Percentiles rank a stretch among this genome's conserved stretches.
phyloP scores from a whole-genome alignment of 2,888 invertebrate genomes.

The Nomada goodeniana region DNA sequence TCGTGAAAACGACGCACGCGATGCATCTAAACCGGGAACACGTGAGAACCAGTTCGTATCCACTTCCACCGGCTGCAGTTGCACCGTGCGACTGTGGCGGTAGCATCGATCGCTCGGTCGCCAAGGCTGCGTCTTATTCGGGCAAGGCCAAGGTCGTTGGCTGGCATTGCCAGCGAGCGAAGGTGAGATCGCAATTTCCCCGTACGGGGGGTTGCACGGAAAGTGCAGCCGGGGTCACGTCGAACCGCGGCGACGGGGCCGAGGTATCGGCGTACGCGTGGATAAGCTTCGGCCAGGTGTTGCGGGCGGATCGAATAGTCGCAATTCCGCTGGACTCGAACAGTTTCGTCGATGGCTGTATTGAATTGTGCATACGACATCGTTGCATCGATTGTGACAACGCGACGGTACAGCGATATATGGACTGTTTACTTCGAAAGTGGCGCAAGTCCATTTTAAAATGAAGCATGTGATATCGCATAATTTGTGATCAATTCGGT shows the following conservation, averaged over 20 bases:
- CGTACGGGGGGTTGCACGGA: constrained; percentile 58
- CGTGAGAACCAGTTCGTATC: constrained; percentile 70
- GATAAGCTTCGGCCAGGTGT: not conserved
- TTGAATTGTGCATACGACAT: too few relatives aligned
- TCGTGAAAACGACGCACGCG: constrained; percentile 59
- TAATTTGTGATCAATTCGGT: too few relatives aligned
- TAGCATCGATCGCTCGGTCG: constrained; percentile 78
- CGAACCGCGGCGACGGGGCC: constrained; percentile 1
- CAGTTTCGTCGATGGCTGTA: too few relatives aligned
- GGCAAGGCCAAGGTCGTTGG: constrained; percentile 81
- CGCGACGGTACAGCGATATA: too few relatives aligned
- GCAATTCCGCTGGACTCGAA: too few relatives aligned
- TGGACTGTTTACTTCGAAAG: too few relatives aligned
- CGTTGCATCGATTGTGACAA: too few relatives aligned
- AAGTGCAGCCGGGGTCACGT: constrained; percentile 44
- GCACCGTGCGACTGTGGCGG: constrained; percentile 58
- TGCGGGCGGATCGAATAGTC: not conserved
- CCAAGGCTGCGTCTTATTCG: constrained; percentile 78
- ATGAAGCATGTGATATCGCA: too few relatives aligned
- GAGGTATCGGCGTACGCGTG: not conserved
- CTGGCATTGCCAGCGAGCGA: constrained; percentile 74
- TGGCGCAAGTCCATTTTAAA: too few relatives aligned
- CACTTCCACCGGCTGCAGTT: constrained; percentile 57
- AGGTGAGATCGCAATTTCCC: constrained; percentile 72
- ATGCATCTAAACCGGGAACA: constrained; percentile 69